phyloP scores from a whole-genome alignment of 2,113 vertebrate genomes.

The Lamprologus sp. region DNA sequence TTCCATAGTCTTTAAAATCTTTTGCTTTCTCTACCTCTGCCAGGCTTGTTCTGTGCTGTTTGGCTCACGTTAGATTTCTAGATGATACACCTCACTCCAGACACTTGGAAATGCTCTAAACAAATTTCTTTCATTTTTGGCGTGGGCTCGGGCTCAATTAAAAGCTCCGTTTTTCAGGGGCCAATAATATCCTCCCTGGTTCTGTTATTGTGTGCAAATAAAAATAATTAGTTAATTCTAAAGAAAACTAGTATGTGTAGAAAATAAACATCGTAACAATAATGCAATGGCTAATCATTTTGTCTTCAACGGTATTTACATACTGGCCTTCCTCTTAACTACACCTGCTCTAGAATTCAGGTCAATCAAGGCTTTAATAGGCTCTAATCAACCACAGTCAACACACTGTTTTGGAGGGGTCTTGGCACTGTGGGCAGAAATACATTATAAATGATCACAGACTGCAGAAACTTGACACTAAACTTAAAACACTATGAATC shows the following conservation, averaged over 20 bases:
- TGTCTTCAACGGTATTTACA: neutral
- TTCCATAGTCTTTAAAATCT: neutral
- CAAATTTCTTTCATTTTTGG: neutral
- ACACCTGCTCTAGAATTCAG: neutral
- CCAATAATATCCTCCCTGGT: neutral
- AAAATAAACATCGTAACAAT: neutral
- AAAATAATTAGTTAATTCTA: neutral
- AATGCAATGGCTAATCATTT: neutral
- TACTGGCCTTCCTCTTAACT: neutral
- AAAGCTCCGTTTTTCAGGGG: fast-evolving
- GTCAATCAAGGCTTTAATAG: neutral
- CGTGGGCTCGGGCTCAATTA: neutral
- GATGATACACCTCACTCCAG: neutral
- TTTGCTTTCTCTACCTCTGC: neutral
- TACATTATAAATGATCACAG: neutral
- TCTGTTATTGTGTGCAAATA: neutral
- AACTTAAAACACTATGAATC: neutral
- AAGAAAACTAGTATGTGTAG: neutral
- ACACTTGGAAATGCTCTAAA: neutral
- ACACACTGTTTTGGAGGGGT: fast-evolving
- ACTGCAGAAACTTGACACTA: too few species aligned
- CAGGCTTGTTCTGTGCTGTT: neutral
- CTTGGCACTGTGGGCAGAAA: neutral
- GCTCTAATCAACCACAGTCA: neutral
- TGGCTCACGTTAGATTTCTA: neutral